Evolutionary conservation across 1,140 invertebrate species (phyloP).

Genomic region (Hypsibius dujardini): DNA sequence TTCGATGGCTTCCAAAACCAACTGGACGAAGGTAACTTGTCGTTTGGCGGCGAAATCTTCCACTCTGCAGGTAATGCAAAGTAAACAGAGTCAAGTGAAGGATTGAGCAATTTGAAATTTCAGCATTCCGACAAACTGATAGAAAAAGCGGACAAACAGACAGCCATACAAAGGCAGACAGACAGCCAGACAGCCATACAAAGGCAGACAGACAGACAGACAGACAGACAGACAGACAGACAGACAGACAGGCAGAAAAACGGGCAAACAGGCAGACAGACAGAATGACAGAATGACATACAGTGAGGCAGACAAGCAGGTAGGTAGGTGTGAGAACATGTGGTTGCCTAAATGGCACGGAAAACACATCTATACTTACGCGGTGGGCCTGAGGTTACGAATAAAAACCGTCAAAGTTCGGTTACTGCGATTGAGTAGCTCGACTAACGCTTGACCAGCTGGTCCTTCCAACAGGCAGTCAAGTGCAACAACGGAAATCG

Average conservation of each 20-base stretch:
- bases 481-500: background rate
- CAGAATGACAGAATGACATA: no score
- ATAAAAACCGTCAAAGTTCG: background rate
- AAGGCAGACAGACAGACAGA: background rate
- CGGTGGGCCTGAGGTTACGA: background rate
- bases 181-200: background rate
- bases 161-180: background rate
- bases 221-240: background rate
- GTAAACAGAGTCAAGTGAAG: no score
- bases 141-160: background rate
- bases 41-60: no score
- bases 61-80: no score
- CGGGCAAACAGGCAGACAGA: background rate
- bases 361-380: background rate
- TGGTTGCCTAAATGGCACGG: no score
- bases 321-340: background rate
- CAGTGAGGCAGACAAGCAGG: background rate
- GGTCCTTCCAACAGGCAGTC: slow-evolving; percentile 13
- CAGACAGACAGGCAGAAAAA: background rate
- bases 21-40: background rate
- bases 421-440: slow-evolving; percentile 4
- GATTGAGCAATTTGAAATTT: background rate
- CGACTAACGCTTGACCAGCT: slow-evolving; percentile 14
- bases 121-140: background rate
- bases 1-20: background rate